Conservation (phyloP, 1,140 invertebrate genomes). For the Battus philenor region DNA sequence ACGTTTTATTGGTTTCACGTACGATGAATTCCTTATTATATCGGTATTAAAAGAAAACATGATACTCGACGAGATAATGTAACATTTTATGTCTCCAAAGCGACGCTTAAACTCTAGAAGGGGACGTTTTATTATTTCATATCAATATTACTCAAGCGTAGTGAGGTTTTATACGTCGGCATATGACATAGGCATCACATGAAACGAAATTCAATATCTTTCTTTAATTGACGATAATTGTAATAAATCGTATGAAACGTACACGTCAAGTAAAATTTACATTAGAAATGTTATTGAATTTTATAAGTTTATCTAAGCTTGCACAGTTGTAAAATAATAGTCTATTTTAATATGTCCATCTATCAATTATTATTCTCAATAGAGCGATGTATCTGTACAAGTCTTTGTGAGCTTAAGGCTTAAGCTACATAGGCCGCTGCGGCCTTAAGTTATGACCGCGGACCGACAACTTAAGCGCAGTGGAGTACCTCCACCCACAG, state of each 20-base stretch:
- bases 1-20: no score
- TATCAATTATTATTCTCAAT: no score
- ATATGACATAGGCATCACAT: slow-evolving; percentile 12
- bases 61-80: slow-evolving; percentile 13
- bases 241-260: slow-evolving; percentile 2
- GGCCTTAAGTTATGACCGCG: no score
- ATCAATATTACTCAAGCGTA: slow-evolving; percentile 16
- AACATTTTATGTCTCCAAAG: slow-evolving; percentile 11
- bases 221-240: no score
- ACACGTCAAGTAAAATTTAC: background rate
- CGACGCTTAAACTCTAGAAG: slow-evolving; percentile 11
- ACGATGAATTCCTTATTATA: slow-evolving; percentile 13
- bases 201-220: slow-evolving; percentile 11
- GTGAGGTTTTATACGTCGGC: slow-evolving; percentile 14
- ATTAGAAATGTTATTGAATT: background rate
- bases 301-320: no score
- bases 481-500: no score
- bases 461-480: no score
- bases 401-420: no score
- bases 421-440: no score
- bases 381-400: no score
- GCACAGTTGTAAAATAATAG: no score
- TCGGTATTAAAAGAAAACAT: slow-evolving; percentile 15
- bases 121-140: slow-evolving; percentile 11
- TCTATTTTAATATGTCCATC: no score